These are phyloP conservation scores for Garrulus glandarius DNA, from an alignment of 2,797 vertebrate genomes.

Conservation along the genomic window DNA sequence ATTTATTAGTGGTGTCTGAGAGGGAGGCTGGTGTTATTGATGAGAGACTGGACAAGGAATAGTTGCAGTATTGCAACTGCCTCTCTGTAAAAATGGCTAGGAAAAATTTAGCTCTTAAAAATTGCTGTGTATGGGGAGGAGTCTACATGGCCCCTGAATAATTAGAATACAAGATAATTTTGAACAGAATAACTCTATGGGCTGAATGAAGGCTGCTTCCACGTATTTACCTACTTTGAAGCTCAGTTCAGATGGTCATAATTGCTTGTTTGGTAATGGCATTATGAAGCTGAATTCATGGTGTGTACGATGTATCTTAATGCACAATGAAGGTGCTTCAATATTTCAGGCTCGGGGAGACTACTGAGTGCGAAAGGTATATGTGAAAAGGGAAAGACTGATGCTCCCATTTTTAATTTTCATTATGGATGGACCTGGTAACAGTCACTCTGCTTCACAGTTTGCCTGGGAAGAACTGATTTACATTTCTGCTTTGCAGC, in stretches of 20 bases:
- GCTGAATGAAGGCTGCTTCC: conserved; percentile 11
- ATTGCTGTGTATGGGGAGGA: neutral
- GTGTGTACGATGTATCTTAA: neutral
- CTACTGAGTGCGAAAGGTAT: neutral
- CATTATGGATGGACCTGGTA: conserved; percentile 2
- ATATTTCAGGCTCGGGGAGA: neutral
- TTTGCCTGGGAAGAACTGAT: conserved; percentile 19
- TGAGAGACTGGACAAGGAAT: neutral
- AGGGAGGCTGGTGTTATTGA: neutral
- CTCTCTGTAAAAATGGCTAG: neutral
- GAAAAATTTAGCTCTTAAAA: neutral
- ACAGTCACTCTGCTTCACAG: conserved; percentile 14
- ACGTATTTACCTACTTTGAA: neutral
- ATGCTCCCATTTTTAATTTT: conserved; percentile 34
- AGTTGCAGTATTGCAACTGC: neutral
- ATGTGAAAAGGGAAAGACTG: neutral
- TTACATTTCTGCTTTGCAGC: conserved; percentile 57
- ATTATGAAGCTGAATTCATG: conserved; percentile 11
- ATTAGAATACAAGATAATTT: neutral
- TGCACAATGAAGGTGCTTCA: neutral
- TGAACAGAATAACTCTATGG: neutral
- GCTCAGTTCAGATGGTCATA: neutral
- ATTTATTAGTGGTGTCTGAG: neutral
- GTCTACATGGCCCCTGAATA: neutral
- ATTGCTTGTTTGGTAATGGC: conserved; percentile 5